Evolutionary conservation across 2,888 invertebrate genomes (phyloP), one percentile per base, ranked within the genome.

Genomic region (Tyria jacobaeae): DNA sequence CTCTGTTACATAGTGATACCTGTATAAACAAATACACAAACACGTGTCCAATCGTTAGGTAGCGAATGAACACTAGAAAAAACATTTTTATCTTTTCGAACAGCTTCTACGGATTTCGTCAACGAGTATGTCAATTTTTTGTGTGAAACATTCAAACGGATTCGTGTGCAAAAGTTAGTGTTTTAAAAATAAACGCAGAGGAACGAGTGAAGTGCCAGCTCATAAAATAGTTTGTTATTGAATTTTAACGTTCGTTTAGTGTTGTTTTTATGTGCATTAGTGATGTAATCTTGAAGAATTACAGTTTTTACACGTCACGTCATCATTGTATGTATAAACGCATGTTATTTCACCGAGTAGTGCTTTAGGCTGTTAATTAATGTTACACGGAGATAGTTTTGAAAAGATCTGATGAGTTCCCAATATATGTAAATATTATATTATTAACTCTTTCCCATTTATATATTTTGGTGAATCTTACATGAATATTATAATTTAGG

Each of bases 141-240:
- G 69, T 57, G 56, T 65, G 69, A 57, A 66, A 53, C 58, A 61
- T 70, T 64, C 61, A 60, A 64, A 64, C 60, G 56, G 60, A 66
- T 51, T 65, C 74, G 75, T 76, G 75, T 76, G 75, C 75, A 76
- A 76, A 76, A 72, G 65, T 48, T 70, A 70, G 74, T 62, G 68
- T 61, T 71, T 62, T 68, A 76, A 68, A 75, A 76, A 76, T 76
- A 76, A 70, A 72, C 62, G 47, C 57, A 31, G 47, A 17, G 41
- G 53, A 51, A 44, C 47, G 44, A 47, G 49, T 6, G 57, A 53
- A 61, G 65, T 56, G 71, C 55, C 70, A 58, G 61, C 60, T 66
- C 49, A 58, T 52, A 64, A 57, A 73, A 62, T 69, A 66, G 69
- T 76, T 44, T 71, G 60, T 66, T 64, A 66, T 60, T 31, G 39